A percentile compares a stretch with the other conserved stretches of the same genome.
phyloP scores from a whole-genome alignment of 2,888 invertebrate genomes.

The Opisthograptis luteolata region DNA sequence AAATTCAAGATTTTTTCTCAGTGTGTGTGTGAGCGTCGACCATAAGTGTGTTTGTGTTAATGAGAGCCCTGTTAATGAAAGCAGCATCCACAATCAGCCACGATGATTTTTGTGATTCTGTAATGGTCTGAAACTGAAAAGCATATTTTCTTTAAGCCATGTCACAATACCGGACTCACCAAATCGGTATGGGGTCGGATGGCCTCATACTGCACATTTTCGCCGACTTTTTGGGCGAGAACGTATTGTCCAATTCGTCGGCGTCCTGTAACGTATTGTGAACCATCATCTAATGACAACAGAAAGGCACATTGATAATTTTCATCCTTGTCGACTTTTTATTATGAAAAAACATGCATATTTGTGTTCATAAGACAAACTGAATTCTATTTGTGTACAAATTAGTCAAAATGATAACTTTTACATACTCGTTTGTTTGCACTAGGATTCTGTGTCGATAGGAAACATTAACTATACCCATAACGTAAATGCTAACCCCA shows the following conservation, averaged over 20 bases:
- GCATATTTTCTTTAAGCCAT: not conserved
- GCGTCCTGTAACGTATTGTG: conserved; percentile 45
- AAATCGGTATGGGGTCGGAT: conserved; percentile 91
- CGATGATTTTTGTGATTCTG: conserved; percentile 5
- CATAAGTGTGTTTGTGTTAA: too few relatives aligned
- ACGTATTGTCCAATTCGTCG: conserved; percentile 70
- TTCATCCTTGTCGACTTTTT: not conserved
- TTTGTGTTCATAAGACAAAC: too few relatives aligned
- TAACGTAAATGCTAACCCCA: too few relatives aligned
- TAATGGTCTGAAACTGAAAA: conserved; percentile 4
- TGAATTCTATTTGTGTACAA: too few relatives aligned
- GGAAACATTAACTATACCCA: too few relatives aligned
- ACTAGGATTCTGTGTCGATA: too few relatives aligned
- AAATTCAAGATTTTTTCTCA: too few relatives aligned
- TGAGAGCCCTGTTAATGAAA: not conserved
- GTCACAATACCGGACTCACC: conserved; percentile 63
- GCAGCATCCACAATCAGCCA: not conserved
- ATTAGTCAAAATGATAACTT: too few relatives aligned
- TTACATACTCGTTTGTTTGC: too few relatives aligned
- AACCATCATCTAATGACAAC: conserved; percentile 36
- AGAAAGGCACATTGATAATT: conserved; percentile 14
- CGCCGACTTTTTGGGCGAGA: conserved; percentile 60
- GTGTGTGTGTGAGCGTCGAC: too few relatives aligned
- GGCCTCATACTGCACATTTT: conserved; percentile 77
- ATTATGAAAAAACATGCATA: too few relatives aligned